Conservation (phyloP, 2,888 invertebrate species). For the Tridacna gigas region DNA sequence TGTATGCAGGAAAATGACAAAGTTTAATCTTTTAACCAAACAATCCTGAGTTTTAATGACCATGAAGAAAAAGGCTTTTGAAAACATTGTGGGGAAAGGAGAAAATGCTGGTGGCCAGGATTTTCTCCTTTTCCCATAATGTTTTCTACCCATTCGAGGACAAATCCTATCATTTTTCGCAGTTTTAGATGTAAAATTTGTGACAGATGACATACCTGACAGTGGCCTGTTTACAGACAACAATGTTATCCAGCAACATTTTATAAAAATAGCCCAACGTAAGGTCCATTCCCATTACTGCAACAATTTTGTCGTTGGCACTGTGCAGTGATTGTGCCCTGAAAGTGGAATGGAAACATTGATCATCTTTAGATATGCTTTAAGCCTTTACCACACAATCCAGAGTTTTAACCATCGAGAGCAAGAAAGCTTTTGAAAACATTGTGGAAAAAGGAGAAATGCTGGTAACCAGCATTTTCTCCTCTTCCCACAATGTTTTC, state of each 20-base stretch:
- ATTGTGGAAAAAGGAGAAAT: not conserved
- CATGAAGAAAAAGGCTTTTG: too few relatives aligned
- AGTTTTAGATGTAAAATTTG: too few relatives aligned
- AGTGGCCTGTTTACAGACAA: conserved; percentile 81
- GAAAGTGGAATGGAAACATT: conserved; percentile 11
- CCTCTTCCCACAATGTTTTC: too few relatives aligned
- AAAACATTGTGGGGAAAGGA: too few relatives aligned
- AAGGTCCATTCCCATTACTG: conserved; percentile 93
- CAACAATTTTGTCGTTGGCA: conserved; percentile 87
- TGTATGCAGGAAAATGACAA: too few relatives aligned
- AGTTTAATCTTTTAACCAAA: too few relatives aligned
- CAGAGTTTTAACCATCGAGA: not conserved
- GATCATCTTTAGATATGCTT: not conserved
- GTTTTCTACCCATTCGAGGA: too few relatives aligned
- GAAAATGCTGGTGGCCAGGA: too few relatives aligned
- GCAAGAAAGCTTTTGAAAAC: not conserved
- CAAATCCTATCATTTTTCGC: too few relatives aligned
- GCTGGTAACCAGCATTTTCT: not conserved
- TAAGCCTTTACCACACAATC: not conserved
- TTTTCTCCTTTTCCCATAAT: too few relatives aligned
- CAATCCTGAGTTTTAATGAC: too few relatives aligned
- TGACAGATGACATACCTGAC: conserved; percentile 76
- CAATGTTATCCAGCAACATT: conserved; percentile 87
- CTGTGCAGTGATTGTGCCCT: conserved; percentile 87
- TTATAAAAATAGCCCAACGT: conserved; percentile 94